A percentile compares a stretch with the other conserved stretches of the same genome.
phyloP scores from a whole-genome alignment of 1,140 invertebrate species.

The Drosophila dunni region DNA sequence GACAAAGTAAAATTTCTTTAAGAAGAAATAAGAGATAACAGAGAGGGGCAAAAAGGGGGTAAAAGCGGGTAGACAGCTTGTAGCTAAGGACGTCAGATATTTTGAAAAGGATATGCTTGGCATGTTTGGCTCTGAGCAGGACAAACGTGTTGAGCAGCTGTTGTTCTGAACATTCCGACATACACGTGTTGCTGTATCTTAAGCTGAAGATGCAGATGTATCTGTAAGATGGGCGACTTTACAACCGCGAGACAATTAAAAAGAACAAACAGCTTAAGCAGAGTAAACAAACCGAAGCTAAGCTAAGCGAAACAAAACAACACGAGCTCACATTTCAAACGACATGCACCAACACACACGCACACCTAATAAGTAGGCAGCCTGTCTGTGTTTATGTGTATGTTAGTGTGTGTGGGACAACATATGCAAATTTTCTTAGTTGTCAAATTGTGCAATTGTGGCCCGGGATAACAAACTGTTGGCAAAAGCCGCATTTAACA shows the following conservation, averaged over 20 bases:
- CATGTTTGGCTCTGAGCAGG: slow-evolving; percentile 8
- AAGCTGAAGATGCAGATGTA: neutral
- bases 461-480: slow-evolving; percentile 42
- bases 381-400: neutral
- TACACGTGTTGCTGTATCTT: slow-evolving; percentile 3
- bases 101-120: slow-evolving; percentile 35
- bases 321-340: slow-evolving; percentile 28
- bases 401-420: slow-evolving; percentile 15
- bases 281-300: slow-evolving; percentile 25
- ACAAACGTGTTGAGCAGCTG: slow-evolving; percentile 38
- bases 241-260: slow-evolving; percentile 67
- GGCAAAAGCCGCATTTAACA: slow-evolving; percentile 68
- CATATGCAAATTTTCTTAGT: slow-evolving; percentile 63
- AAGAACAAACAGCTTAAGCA: slow-evolving; percentile 63
- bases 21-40: neutral
- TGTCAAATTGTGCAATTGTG: slow-evolving; percentile 78
- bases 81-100: slow-evolving; percentile 10
- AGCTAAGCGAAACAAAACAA: slow-evolving; percentile 24
- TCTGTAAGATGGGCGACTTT: slow-evolving; percentile 29
- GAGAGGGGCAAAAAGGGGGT: neutral
- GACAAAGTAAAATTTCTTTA: slow-evolving; percentile 31
- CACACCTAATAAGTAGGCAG: neutral
- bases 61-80: neutral
- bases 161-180: slow-evolving; percentile 3
- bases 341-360: slow-evolving; percentile 23